Conservation (phyloP, 2,797 vertebrate genomes). For the Rhincodon typus region DNA sequence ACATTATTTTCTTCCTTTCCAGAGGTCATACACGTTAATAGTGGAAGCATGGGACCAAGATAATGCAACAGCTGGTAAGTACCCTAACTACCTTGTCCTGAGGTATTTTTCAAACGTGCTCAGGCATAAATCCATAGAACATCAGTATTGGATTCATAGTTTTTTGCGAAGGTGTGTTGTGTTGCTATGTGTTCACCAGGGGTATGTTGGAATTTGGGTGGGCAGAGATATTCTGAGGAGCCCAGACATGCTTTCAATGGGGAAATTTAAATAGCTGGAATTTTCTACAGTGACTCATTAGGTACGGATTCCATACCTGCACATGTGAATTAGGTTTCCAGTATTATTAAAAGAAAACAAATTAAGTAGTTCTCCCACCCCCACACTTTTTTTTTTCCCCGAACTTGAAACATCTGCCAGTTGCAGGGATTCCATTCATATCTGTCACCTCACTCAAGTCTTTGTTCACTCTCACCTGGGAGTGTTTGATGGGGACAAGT, state of each 20-base stretch:
- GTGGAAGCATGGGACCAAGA: constrained; percentile 90
- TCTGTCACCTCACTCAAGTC: background rate
- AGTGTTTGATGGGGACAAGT: background rate
- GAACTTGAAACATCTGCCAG: background rate
- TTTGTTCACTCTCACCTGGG: background rate
- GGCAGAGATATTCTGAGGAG: background rate
- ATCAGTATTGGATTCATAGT: background rate
- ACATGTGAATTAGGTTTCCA: background rate
- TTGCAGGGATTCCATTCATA: background rate
- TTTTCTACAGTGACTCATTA: background rate
- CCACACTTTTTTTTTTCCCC: background rate
- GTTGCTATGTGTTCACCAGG: background rate
- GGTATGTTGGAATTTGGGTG: background rate
- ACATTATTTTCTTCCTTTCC: constrained; percentile 42
- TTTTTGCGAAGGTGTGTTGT: background rate
- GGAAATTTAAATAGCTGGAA: background rate
- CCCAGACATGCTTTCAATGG: background rate
- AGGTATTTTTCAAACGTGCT: constrained; percentile 8
- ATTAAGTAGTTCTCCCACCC: constrained; percentile 4
- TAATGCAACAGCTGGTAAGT: constrained; percentile 83
- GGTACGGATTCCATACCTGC: background rate
- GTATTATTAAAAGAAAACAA: background rate
- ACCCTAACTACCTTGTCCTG: background rate
- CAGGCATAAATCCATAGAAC: background rate
- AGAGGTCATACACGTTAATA: constrained; percentile 84